phyloP scores from a whole-genome alignment of 2,797 vertebrate genomes.

The Myotis vivesi region DNA sequence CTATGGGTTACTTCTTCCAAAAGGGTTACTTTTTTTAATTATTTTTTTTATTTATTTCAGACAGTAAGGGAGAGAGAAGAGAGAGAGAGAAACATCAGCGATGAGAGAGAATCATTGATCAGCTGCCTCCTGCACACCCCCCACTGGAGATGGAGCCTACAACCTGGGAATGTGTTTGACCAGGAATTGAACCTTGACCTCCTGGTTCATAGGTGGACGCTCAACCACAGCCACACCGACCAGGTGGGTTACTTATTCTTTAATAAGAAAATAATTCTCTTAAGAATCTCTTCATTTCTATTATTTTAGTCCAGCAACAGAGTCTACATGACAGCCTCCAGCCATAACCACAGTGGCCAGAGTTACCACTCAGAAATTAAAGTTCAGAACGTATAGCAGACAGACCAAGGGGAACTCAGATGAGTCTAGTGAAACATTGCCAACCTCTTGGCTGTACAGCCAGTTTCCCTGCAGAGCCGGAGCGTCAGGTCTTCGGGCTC shows the following conservation, averaged over 20 bases:
- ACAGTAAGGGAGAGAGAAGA: not conserved
- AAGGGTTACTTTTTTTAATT: not conserved
- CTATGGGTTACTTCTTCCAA: not conserved
- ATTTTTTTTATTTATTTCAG: not conserved
- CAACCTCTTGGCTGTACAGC: not conserved
- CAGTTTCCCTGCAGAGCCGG: not conserved
- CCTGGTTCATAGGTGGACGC: not conserved
- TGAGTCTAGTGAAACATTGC: not conserved
- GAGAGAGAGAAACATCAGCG: not conserved
- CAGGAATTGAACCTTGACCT: not conserved
- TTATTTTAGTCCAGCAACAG: not conserved
- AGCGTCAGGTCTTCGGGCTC: not conserved
- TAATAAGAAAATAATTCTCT: not conserved
- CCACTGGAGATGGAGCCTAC: not conserved
- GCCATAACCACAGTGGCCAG: not conserved
- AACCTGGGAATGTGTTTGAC: not conserved
- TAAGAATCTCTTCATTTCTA: not conserved
- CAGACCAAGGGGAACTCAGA: not conserved
- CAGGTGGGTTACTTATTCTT: not conserved
- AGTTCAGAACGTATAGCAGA: not conserved
- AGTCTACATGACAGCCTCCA: not conserved
- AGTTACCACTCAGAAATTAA: not conserved
- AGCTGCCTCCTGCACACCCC: not conserved
- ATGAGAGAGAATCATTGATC: not conserved
- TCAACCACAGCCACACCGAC: not conserved